Conservation (phyloP, 2,888 invertebrate species). For the Rhodophaea formosa region DNA sequence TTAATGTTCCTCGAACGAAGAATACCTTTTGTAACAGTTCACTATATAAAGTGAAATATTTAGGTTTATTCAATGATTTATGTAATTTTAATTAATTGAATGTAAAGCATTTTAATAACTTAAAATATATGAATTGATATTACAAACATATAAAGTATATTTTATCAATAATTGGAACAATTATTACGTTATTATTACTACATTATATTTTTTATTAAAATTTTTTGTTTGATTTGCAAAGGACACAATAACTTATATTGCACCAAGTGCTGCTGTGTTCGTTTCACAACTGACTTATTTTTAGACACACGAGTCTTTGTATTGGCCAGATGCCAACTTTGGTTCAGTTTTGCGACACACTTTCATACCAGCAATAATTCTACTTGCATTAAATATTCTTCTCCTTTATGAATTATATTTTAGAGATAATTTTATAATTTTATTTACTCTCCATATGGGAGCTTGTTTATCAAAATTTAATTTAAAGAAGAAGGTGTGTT, state of each 20-base stretch:
- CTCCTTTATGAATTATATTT: slow-evolving; percentile 21
- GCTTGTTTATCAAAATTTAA: slow-evolving; percentile 75
- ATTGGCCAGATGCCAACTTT: slow-evolving; percentile 67
- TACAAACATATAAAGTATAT: no score
- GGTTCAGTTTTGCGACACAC: slow-evolving; percentile 34
- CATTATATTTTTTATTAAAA: background rate
- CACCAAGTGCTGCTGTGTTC: slow-evolving; percentile 30
- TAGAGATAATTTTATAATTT: slow-evolving; percentile 24
- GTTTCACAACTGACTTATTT: slow-evolving; percentile 60
- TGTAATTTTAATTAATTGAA: no score
- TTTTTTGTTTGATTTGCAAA: background rate
- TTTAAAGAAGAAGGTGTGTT: slow-evolving; percentile 62
- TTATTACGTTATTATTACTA: no score
- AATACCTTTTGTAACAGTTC: no score
- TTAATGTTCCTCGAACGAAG: no score
- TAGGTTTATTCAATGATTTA: no score
- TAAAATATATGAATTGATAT: no score
- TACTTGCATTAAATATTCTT: slow-evolving; percentile 18
- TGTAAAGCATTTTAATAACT: no score
- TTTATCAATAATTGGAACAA: no score
- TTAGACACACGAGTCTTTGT: slow-evolving; percentile 59
- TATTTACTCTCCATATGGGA: slow-evolving; percentile 59
- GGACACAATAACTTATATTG: background rate
- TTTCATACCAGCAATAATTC: slow-evolving; percentile 22
- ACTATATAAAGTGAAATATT: no score